phyloP scores from a whole-genome alignment of 1,140 invertebrate genomes.

The Agrypnia vestita region DNA sequence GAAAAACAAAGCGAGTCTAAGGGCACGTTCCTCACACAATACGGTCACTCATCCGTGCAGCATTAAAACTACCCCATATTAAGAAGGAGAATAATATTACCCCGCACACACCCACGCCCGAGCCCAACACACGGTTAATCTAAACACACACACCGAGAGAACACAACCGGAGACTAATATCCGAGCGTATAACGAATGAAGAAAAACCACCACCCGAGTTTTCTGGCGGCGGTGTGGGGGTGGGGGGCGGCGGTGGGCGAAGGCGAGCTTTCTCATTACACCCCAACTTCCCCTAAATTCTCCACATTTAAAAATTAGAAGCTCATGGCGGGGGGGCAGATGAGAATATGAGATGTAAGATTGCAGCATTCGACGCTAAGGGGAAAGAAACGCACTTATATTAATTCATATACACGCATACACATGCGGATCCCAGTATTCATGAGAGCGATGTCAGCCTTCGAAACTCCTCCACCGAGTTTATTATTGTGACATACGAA shows the following conservation, averaged over 20 bases:
- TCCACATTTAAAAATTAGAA: slow-evolving; percentile 55
- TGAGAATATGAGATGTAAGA: slow-evolving; percentile 50
- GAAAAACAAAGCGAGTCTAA: slow-evolving; percentile 43
- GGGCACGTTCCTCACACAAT: slow-evolving; percentile 38
- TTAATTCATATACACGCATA: slow-evolving; percentile 39
- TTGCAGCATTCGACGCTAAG: slow-evolving; percentile 33
- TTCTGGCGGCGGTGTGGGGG: slow-evolving; percentile 17
- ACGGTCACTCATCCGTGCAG: slow-evolving; percentile 44
- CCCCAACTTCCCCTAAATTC: not conserved
- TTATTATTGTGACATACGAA: not conserved
- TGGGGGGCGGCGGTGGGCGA: not conserved
- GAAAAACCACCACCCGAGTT: slow-evolving; percentile 48
- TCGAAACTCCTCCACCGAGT: not conserved
- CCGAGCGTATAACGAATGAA: slow-evolving; percentile 48
- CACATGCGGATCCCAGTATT: not conserved
- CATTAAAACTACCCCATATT: slow-evolving; percentile 46
- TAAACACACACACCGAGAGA: slow-evolving; percentile 21
- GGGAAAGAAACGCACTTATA: slow-evolving; percentile 43
- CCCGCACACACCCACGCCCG: not conserved
- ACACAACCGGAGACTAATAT: slow-evolving; percentile 45
- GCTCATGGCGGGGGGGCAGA: slow-evolving; percentile 33
- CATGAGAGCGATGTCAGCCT: not conserved
- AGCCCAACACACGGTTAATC: slow-evolving; percentile 15
- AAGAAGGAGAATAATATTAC: slow-evolving; percentile 40
- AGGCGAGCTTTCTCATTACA: slow-evolving; percentile 29